Base-by-base conservation (phyloP, 1,140 invertebrate genomes). In the Lepeophtheirus salmonis region DNA sequence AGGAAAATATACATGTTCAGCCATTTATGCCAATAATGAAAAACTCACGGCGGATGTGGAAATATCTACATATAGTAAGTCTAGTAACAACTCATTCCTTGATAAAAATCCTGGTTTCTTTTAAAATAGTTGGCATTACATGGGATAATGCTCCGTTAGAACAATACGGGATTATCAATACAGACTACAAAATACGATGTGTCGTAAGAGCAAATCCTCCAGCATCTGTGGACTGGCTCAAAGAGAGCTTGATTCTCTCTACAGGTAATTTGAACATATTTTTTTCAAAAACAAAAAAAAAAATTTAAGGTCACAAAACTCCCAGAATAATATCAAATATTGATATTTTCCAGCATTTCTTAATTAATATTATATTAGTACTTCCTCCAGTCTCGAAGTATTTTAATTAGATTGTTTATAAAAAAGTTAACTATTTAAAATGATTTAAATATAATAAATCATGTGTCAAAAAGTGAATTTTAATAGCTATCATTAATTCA, bases 161-260 rank as follows among this genome's bases (percentile, higher is more conserved):
- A 14, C 50, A 53, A 16, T 52, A 61, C 25, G 59, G 41, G 6
- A 25, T 56, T 10, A 25, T 56, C 16, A 17, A 50, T 16, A 54
- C 48, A 21, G 49, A 61, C 25, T 61, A 61, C 50, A 61, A 61
- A 20, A 54, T 61, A 10, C 55, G 50, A n/a, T 49, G 56, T 17
- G 54, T 60, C n/a, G 58, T 61, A 14, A 16, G 49, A 21, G 56
- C 62, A 6, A 16, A 20, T 24, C 55, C 58, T 12, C 49, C 49
- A 4, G 58, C 62, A n/a, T 48, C 55, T 24, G 58, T 63, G 12
- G 62, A 60, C 24, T 62, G 61, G 57, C 22, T 61, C 17, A 61
- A 60, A 41, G 56, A 52, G 25, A 49, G 30, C 56, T 48, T 52
- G 12, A 60, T 63, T 18, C n/a, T 63, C 13, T 63, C 58, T 3